Evolutionary conservation across 2,888 invertebrate species (phyloP), one percentile per base, ranked within the genome.

Genomic region (Leptinotarsa peninsularis): DNA sequence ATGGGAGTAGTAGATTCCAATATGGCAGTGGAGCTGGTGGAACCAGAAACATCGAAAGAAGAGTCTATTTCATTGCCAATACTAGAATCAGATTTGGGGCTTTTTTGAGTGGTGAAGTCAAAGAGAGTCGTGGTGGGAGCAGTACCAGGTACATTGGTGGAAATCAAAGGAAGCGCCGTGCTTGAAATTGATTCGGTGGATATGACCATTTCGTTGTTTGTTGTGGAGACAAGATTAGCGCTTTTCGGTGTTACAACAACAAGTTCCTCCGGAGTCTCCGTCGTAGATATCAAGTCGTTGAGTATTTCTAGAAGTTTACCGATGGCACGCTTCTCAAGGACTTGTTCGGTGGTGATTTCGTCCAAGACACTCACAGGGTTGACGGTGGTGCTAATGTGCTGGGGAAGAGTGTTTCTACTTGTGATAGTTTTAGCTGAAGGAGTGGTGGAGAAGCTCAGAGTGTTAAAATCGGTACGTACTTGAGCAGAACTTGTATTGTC

Each of bases 391-490:
- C 84, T 85, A 77, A 79, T 76, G 76, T 78, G 82, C 82, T 80
- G 79, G 77, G 82, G 82, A 74, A 82, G 80, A 80, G 83, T 80
- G 81, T 83, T 81, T 69, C 78, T 79, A 81, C 78, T 79, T 75
- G 78, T 81, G 79, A 79, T 71, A 80, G 79, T 83, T 82, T 83
- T 82, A 77, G 84, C 71, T 80, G 86, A 84, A 73, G 86, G 84
- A 74, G 85, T 85, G 73, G 82, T 79, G 76, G 81, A 79, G 80
- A 80, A 82, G 80, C 83, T 85, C 80, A 86, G 81, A 72, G 84
- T 85, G 82, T 85, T 86, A 82, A 84, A 85, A 82, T 84, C 84
- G 79, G 81, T 86, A 87, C 87, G 87, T 87, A 87, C 87, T 85
- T 87, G 85, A 70, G 83, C 78, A 50, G 81, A 79, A 78, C 81